Base-by-base conservation (phyloP, 2,113 vertebrate genomes). In the Heterotis niloticus region DNA sequence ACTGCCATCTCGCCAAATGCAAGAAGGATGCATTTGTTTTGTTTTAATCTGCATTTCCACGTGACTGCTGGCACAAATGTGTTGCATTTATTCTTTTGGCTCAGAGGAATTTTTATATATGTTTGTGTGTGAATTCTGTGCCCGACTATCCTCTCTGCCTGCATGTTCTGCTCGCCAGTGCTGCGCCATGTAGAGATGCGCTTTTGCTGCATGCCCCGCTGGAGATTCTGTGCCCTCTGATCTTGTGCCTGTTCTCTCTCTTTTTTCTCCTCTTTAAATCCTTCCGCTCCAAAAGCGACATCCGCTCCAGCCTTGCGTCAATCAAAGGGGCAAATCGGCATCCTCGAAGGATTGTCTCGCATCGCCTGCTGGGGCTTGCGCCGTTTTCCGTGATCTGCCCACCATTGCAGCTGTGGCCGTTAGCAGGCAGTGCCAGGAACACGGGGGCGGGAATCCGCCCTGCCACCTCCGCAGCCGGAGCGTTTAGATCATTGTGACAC, bases 401-500 rank as follows among this genome's bases (percentile, higher is more conserved):
- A 59, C 68, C 13, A 44, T 73, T 26, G 44, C 70, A 69, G 78
- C 57, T 51, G 68, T 59, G 62, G 69, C 29, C 65, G 78, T 29
- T 23, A 34, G 57, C 68, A 51, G 18, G 13, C 59, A 62, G 20
- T 59, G 59, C 29, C 72, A 73, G 66, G 64, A 59, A 10, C 44
- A 64, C 76, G 24, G 75, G 20, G 51, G 24, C 1, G 60, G 64
- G 64, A 23, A 66, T 5, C 82, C 82, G 82, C 82, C 83, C 76
- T 80, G 75, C 77, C 81, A n/a, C 79, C 83, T 82, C 73, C 82
- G 52, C 12, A 54, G 57, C 75, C 69, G 77, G 85, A 87, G 85
- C 84, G 75, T 62, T 81, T 83, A 85, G 84, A 85, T 81, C 80
- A 86, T 86, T 79, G 78, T 79, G 34, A 82, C 81, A 81, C 80